A percentile compares a stretch with the other conserved stretches of the same genome.
These are phyloP conservation scores for Drosophila koepferae DNA, from an alignment of 2,888 invertebrate genomes.

Conservation along the genomic window DNA sequence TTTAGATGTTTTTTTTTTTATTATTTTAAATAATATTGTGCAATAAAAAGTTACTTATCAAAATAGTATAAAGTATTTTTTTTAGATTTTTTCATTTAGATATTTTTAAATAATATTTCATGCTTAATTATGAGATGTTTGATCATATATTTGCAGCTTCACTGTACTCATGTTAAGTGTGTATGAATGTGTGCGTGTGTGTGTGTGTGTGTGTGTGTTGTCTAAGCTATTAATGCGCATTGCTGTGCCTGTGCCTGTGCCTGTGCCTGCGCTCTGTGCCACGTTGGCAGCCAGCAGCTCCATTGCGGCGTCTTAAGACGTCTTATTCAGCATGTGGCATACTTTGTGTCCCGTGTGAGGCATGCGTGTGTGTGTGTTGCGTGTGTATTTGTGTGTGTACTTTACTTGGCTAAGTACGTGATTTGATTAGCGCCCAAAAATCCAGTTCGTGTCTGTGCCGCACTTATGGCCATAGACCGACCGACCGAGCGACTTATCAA, in stretches of 20 bases:
- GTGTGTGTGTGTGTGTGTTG: conserved; percentile 25
- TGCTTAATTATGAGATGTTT: background rate
- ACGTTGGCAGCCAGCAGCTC: conserved; percentile 28
- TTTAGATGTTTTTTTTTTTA: too few relatives aligned
- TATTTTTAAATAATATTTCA: background rate
- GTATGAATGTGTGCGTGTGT: conserved; percentile 7
- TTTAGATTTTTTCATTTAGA: background rate
- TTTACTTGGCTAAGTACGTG: conserved; percentile 81
- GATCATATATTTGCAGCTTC: background rate
- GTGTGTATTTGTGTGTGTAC: conserved; percentile 58
- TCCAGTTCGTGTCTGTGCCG: conserved; percentile 56
- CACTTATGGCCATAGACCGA: conserved; percentile 24
- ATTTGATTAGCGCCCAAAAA: conserved; percentile 77
- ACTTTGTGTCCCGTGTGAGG: conserved; percentile 23
- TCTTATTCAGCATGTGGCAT: conserved; percentile 33
- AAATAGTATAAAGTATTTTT: too few relatives aligned
- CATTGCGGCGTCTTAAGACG: conserved; percentile 46
- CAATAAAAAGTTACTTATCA: too few relatives aligned
- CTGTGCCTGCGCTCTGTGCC: conserved; percentile 33
- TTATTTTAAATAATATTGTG: too few relatives aligned
- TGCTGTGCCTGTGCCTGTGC: conserved; percentile 41
- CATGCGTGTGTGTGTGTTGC: conserved; percentile 10
- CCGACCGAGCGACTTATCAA: conserved; percentile 57
- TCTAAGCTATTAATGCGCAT: conserved; percentile 75
- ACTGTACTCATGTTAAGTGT: conserved; percentile 37